Evolutionary conservation across 2,113 vertebrate genomes (phyloP).

Genomic region (Hippolais icterina): DNA sequence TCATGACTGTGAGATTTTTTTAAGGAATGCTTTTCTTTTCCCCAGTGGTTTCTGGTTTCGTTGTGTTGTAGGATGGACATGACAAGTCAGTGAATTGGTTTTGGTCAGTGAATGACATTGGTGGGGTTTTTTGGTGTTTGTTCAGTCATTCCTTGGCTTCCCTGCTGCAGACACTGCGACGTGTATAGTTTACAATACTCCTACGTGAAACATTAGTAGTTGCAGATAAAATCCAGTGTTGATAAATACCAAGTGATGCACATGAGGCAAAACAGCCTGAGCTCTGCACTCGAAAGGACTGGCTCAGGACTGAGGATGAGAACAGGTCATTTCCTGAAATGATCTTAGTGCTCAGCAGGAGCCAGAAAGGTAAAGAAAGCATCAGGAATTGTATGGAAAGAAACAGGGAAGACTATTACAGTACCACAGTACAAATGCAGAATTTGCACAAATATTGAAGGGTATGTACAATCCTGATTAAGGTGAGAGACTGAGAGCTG

Average conservation of each 20-base stretch:
- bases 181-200: neutral
- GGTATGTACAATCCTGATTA: neutral
- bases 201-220: neutral
- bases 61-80: neutral
- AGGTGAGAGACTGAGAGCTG: neutral
- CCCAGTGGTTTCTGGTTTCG: neutral
- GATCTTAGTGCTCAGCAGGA: neutral
- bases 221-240: neutral
- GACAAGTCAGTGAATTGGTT: neutral
- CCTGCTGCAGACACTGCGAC: neutral
- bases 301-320: neutral
- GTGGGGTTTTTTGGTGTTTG: neutral
- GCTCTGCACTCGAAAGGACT: neutral
- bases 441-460: neutral
- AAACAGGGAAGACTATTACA: neutral
- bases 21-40: neutral
- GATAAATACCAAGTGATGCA: neutral
- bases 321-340: neutral
- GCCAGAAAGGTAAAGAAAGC: neutral
- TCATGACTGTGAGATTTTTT: neutral
- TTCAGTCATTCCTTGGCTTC: neutral
- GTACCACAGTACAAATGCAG: neutral
- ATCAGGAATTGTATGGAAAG: neutral
- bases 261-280: neutral
- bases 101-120: neutral